A percentile compares a stretch with the other conserved stretches of the same genome.
phyloP scores from a whole-genome alignment of 2,113 vertebrate genomes.

The Gobio gobio region DNA sequence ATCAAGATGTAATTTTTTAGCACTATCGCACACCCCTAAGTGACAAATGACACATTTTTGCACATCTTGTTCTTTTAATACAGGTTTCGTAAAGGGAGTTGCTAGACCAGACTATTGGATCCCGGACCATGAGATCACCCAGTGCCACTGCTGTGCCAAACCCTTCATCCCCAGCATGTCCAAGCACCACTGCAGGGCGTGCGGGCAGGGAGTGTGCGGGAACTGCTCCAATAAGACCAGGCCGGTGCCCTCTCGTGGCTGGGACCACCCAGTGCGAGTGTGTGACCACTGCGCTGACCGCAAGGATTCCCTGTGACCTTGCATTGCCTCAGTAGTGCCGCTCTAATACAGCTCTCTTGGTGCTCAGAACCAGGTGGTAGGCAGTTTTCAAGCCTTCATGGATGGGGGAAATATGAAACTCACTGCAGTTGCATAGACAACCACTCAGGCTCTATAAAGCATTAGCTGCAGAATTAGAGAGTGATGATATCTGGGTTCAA shows the following conservation, averaged over 20 bases:
- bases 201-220: constrained; percentile 78
- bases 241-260: constrained; percentile 79
- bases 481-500: not conserved
- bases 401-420: not conserved
- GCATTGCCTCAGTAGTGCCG: not conserved
- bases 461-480: not conserved
- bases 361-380: not conserved
- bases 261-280: constrained; percentile 84
- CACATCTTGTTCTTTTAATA: not conserved
- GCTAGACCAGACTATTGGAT: constrained; percentile 84
- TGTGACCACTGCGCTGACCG: constrained; percentile 73
- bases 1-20: no score
- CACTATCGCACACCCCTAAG: no score
- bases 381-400: not conserved
- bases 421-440: constrained; percentile 12
- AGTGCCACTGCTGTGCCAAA: constrained; percentile 77
- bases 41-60: no score
- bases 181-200: constrained; percentile 83
- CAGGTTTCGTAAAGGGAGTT: constrained; percentile 81
- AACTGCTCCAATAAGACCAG: constrained; percentile 74
- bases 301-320: constrained; percentile 65
- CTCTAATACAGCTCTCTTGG: not conserved
- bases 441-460: not conserved
- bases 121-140: constrained; percentile 78
- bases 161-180: constrained; percentile 73